Base-by-base conservation (phyloP, 2,888 invertebrate genomes). In the Abrostola triplasia region DNA sequence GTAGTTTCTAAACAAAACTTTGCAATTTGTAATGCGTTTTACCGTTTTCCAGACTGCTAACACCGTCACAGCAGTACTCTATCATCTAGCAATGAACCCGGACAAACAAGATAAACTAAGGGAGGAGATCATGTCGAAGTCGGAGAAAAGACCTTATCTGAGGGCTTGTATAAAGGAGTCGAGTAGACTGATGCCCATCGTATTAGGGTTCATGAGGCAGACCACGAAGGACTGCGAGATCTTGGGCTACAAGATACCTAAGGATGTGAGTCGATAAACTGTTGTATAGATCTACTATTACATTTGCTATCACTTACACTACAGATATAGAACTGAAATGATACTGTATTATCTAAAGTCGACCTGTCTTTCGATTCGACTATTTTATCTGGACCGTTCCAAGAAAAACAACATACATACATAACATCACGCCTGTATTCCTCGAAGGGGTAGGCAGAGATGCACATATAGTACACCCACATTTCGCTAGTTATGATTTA, bases 81-180 rank as follows among this genome's bases (percentile, higher is more conserved):
- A 96, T 71, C 94, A 96, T 47, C 84, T 98, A 35, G 95, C 97
- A 0, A 92, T 87, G 48, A 95, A 97, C 88, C 95, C 90, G 6
- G 95, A 95, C 0, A 95, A 96, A 57, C 97, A 97, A 86, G 88
- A 95, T 5, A 95, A 94, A 76, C 88, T 97, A 5, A 92, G 96
- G 13, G 85, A 95, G 50, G 97, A 97, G 84, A 79, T 96, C 7
- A 64, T 88, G 0, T 85, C 84, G 0, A 85, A 78, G 4, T 54
- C 81, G 0, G 82, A 81, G 0, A 89, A 57, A 84, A 89, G 95
- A 68, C 93, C 95, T 0, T 97, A 96, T 79, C 83, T 97, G 24
- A 96, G 95, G 67, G 97, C 97, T 0, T 97, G 96, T 76, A 95
- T 97, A 42, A 97, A 97, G 83, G 97, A 98, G 86, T 93, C 96